Conservation (phyloP, 2,113 vertebrate species). For the Halcyon malimbica region DNA sequence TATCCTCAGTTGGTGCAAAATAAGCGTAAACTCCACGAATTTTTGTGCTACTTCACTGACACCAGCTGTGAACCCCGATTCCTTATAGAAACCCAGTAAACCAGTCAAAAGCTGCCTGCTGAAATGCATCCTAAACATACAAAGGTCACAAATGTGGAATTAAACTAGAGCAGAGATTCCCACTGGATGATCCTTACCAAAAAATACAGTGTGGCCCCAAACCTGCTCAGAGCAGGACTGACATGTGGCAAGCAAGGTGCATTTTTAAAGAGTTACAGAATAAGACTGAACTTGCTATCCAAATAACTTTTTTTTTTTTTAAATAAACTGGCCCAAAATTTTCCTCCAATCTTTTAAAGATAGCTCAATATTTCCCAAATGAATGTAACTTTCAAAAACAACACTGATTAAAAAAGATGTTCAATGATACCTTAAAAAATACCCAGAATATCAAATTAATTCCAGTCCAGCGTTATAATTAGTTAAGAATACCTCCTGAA, state of each 20-base stretch:
- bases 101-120: conserved; percentile 68
- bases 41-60: conserved; percentile 32
- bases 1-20: conserved; percentile 22
- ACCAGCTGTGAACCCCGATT: conserved; percentile 1
- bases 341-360: conserved; percentile 60
- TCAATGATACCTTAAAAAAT: conserved; percentile 79
- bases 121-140: conserved; percentile 67
- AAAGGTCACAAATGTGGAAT: conserved; percentile 60
- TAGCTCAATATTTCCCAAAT: conserved; percentile 66
- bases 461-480: conserved; percentile 71
- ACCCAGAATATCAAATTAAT: conserved; percentile 75
- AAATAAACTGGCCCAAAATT: conserved; percentile 67
- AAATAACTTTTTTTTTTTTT: conserved; percentile 59
- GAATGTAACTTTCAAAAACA: conserved; percentile 69
- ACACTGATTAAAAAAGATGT: conserved; percentile 75
- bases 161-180: conserved; percentile 61
- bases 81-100: not conserved
- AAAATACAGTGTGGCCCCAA: conserved; percentile 49
- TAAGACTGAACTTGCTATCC: conserved; percentile 67
- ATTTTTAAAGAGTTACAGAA: conserved; percentile 57
- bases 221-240: conserved; percentile 35
- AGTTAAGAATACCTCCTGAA: conserved; percentile 74
- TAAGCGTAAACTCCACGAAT: not conserved
- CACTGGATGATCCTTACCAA: conserved; percentile 59
- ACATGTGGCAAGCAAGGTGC: conserved; percentile 56